Base-by-base conservation (phyloP, 1,140 invertebrate genomes). In the Adoxophyes honmai region DNA sequence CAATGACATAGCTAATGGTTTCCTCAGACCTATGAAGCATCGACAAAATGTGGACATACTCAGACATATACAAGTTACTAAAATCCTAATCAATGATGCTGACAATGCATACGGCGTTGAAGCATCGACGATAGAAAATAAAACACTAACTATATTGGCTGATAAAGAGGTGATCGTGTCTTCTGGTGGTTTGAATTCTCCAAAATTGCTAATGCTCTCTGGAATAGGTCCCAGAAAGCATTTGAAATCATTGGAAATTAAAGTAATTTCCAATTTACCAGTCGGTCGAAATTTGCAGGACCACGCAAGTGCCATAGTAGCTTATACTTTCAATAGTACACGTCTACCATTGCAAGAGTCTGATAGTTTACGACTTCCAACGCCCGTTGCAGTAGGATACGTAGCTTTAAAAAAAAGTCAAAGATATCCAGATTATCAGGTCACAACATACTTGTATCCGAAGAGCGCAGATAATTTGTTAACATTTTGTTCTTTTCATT, bases 1-100 rank as follows among this genome's bases (percentile, higher is more conserved):
- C 13, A 95, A 94, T 73, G 95, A 93, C 60, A 91, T 94, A 4
- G 91, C 94, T 1, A 93, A 93, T 74, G 94, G 92, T 0, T 96
- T 94, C 69, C 76, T 96, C 0, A 81, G 92, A 10, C 91, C 95
- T 0, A 90, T 89, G 7, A 83, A 88, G 57, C 81, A 91, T 35
- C 86, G 95, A 5, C 70, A 79, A 8, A 96, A 96, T 78, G 83
- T 96, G 3, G 91, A 94, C 52, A 85, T 95, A 15, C 84, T 89
- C n/a, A 78, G 92, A 4, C 82, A 90, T 51, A 90, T 92, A 0
- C 76, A 90, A 0, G 92, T 90, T 0, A 86, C 92, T 18, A 90
- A 91, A 54, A 81, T 94, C 15, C 9, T 92, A 0, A 83, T 93
- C 1, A 81, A 91, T 55, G 34, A 57, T 4, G 11, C 51, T n/a